Base-by-base conservation (phyloP, 2,888 invertebrate species). In the Mythimna impura region DNA sequence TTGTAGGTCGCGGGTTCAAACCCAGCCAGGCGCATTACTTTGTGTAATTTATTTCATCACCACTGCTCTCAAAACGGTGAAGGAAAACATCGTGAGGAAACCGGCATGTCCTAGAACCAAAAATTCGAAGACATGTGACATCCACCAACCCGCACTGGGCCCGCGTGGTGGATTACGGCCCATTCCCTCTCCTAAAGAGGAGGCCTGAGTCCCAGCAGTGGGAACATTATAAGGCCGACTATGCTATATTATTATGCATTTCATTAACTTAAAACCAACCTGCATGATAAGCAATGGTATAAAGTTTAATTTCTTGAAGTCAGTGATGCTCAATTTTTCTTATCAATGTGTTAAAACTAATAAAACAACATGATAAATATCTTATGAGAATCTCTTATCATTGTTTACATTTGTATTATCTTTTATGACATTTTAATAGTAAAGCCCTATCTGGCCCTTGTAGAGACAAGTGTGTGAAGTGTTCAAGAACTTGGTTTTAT, bases 361-460 rank as follows among this genome's bases (percentile, higher is more conserved):
- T 73, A 73, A 70, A 73, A 66, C 70, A 60, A 25, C 30, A 30
- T 75, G 74, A 78, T 83, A 84, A 74, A 63, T 10, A 70, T 71
- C 76, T 76, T 68, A 65, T 55, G 8, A n/a, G 73, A 63, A 60
- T 72, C 67, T 77, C 17, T 69, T 77, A 82, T 63, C 78, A 58
- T 68, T 78, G 66, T 73, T 69, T 79, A 30, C 17, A 55, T 61
- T 68, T 52, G 9, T 50, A 3, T 47, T 79, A 76, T 80, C 65
- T 73, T 73, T 50, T 73, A 73, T 57, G 40, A 34, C 40, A 57
- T 64, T 78, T 54, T 63, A 65, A 76, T 76, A 61, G 43, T 7
- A 17, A 20, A 25, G 47, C 61, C 47, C 47, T 76, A 55, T 55
- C n/a, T 22, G 22, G 61, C 79, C 55, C 60, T 73, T 55, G 4